Evolutionary conservation across 1,140 invertebrate genomes (phyloP).

Genomic region (Trachelipus rathkii): DNA sequence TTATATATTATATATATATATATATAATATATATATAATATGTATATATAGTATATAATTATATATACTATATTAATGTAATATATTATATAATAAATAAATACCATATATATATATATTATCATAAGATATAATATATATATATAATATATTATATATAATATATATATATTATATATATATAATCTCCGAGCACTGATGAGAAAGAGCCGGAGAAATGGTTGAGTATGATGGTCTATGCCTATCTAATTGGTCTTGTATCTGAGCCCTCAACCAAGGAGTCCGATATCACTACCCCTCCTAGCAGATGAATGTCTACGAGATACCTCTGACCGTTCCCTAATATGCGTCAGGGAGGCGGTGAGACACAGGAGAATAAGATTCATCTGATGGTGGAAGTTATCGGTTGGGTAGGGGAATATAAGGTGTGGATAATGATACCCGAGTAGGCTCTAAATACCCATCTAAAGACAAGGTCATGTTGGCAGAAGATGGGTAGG

Average conservation of each 20-base stretch:
- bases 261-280: slow-evolving; percentile 55
- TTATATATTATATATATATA: slow-evolving; percentile 27
- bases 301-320: slow-evolving; percentile 36
- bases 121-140: slow-evolving; percentile 14
- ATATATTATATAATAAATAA: background rate
- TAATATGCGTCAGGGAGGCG: slow-evolving; percentile 61
- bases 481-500: slow-evolving; percentile 78
- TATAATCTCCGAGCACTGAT: slow-evolving; percentile 55
- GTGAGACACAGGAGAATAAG: slow-evolving; percentile 76
- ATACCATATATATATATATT: slow-evolving; percentile 18
- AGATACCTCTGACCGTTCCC: slow-evolving; percentile 47
- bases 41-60: background rate
- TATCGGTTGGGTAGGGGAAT: slow-evolving; percentile 63
- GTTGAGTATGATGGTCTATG: slow-evolving; percentile 60
- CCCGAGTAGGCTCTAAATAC: slow-evolving; percentile 72
- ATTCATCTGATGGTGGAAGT: slow-evolving; percentile 64
- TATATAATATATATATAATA: slow-evolving; percentile 21
- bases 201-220: slow-evolving; percentile 68
- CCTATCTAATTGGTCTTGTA: slow-evolving; percentile 48
- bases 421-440: slow-evolving; percentile 54
- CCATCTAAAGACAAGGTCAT: slow-evolving; percentile 77
- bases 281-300: slow-evolving; percentile 49
- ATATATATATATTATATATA: slow-evolving; percentile 8
- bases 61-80: background rate
- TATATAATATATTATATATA: slow-evolving; percentile 27